Evolutionary conservation across 2,888 invertebrate genomes (phyloP).

Genomic region (Encarsia formosa): DNA sequence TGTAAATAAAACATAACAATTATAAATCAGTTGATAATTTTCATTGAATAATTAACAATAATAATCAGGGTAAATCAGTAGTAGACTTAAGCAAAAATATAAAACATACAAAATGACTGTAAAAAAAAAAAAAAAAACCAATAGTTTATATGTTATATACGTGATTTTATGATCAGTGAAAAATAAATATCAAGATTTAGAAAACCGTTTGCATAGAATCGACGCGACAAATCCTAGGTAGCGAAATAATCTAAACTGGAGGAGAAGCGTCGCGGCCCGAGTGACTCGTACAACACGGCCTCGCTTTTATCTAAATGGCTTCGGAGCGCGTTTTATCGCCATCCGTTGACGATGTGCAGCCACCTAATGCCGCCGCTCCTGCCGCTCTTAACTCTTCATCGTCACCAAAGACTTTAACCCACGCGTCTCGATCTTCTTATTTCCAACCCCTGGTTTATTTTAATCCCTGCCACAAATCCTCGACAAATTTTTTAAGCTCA

Average conservation of each 20-base stretch:
- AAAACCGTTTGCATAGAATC: too few relatives aligned
- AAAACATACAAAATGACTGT: too few relatives aligned
- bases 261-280: too few relatives aligned
- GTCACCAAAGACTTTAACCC: background rate
- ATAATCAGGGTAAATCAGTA: too few relatives aligned
- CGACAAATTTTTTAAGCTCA: background rate
- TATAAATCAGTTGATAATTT: too few relatives aligned
- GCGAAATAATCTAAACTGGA: conserved; percentile 21
- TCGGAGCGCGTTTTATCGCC: conserved; percentile 34
- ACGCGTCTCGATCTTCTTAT: conserved; percentile 13
- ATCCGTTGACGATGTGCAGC: conserved; percentile 19
- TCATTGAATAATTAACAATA: too few relatives aligned
- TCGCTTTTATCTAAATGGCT: conserved; percentile 44
- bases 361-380: background rate
- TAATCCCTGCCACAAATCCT: background rate
- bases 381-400: background rate
- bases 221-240: background rate
- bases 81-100: too few relatives aligned
- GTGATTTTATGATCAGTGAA: too few relatives aligned
- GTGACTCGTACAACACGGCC: conserved; percentile 34
- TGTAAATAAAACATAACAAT: too few relatives aligned
- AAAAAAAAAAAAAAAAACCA: too few relatives aligned
- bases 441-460: conserved; percentile 1
- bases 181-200: too few relatives aligned
- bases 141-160: too few relatives aligned